Percentiles rank a stretch among this genome's conserved stretches.
phyloP scores from a whole-genome alignment of 2,797 vertebrate genomes.

The Clamator glandarius region DNA sequence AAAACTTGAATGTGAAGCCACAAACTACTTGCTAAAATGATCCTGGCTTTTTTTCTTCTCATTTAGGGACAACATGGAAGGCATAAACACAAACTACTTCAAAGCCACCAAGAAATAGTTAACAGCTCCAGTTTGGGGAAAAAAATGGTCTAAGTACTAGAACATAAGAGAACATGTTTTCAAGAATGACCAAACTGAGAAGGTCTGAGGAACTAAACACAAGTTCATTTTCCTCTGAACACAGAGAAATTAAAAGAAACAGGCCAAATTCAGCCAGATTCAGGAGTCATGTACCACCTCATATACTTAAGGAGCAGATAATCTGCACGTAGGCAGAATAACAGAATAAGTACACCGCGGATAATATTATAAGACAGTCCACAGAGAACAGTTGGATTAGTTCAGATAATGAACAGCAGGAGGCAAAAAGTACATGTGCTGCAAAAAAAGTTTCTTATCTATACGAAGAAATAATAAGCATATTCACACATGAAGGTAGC shows the following conservation, averaged over 20 bases:
- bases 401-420: not conserved
- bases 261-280: not conserved
- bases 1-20: not conserved
- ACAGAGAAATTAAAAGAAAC: not conserved
- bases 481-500: not conserved
- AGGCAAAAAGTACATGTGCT: not conserved
- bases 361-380: not conserved
- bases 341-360: not conserved
- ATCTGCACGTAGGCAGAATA: not conserved
- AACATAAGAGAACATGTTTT: not conserved
- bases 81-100: not conserved
- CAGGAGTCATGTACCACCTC: not conserved
- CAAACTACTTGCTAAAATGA: not conserved
- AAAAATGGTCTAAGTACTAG: not conserved
- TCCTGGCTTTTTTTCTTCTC: not conserved
- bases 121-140: not conserved
- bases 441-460: not conserved
- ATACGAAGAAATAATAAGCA: not conserved
- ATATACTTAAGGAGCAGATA: not conserved
- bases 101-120: not conserved
- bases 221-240: not conserved
- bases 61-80: not conserved
- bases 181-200: not conserved
- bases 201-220: not conserved
- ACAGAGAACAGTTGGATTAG: constrained; percentile 14